Percentiles rank a stretch among this genome's conserved stretches.
Evolutionary conservation across 2,888 invertebrate species (phyloP).

Genomic region (Cyclophora albipunctata): DNA sequence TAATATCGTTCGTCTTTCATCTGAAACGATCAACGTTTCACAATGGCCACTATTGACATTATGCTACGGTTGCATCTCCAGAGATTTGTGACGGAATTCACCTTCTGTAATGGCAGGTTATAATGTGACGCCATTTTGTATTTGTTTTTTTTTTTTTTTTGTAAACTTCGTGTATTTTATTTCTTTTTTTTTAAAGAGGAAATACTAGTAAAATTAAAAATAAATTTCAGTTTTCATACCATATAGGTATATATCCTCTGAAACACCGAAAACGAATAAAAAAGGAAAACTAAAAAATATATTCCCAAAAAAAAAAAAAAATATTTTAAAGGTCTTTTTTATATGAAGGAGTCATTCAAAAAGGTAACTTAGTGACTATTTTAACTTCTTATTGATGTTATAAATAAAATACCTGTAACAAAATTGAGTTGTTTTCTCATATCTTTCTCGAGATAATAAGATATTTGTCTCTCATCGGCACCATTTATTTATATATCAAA

Average conservation of each 20-base stretch:
- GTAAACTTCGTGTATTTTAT: background rate
- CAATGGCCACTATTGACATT: constrained; percentile 44
- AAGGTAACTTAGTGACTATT: background rate
- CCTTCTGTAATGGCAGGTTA: constrained; percentile 29
- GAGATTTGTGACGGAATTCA: constrained; percentile 41
- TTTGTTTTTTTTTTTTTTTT: constrained; percentile 15
- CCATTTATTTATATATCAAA: constrained; percentile 35
- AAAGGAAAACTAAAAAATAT: too few relatives aligned
- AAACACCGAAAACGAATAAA: too few relatives aligned
- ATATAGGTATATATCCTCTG: too few relatives aligned
- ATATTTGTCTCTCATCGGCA: constrained; percentile 44
- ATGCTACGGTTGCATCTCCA: constrained; percentile 17
- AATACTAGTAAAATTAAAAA: too few relatives aligned
- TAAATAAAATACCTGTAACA: background rate
- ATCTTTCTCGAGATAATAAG: constrained; percentile 37
- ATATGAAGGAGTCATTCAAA: too few relatives aligned
- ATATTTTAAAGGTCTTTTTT: too few relatives aligned
- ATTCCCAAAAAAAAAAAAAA: too few relatives aligned
- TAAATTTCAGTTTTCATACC: too few relatives aligned
- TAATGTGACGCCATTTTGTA: constrained; percentile 27
- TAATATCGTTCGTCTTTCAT: constrained; percentile 34
- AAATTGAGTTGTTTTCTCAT: constrained; percentile 7
- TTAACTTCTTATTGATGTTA: background rate
- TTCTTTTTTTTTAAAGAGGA: too few relatives aligned
- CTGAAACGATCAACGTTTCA: constrained; percentile 35